Base-by-base conservation (phyloP, 2,888 invertebrate species). In the Siphlonurus alternatus region DNA sequence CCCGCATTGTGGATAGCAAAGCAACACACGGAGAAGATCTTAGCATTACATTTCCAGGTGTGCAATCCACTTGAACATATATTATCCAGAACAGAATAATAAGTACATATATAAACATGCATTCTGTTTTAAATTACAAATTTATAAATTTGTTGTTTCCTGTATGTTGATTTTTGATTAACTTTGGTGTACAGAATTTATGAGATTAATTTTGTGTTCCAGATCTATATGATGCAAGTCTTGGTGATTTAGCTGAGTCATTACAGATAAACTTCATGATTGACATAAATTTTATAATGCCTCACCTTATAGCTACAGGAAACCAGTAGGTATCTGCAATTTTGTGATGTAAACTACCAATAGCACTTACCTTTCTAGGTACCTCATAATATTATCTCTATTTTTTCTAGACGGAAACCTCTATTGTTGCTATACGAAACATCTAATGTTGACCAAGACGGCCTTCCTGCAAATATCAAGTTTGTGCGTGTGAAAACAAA, bases 221-320 rank as follows among this genome's bases (percentile, higher is more conserved):
- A 81, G 91, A 92, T 76, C 79, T 92, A n/a, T 75, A 92, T 2
- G 89, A 91, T 70, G 79, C 79, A 5, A 88, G 88, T 71, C 76
- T 92, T 2, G 92, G 92, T 0, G 82, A 84, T 65, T 76, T 93
- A 2, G 84, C 85, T 68, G 80, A 82, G 59, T 86, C 87, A 0
- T 75, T 89, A n/a, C 92, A 96, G 76, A 87, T 96, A 24, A 96
- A 93, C 75, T 96, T 92, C 71, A 91, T 95, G 89, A 87, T 94
- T 53, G 93, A 96, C 70, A 80, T 91, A 10, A 87, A 87, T 1
- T 97, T 94, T 93, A 74, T 96, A 0, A 77, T 93, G 64, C 86
- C 89, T 0, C 92, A 94, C 70, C 95, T 95, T 71, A 81, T 85
- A 70, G 84, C 84, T 70, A 87, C 86, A 63, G 87, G 87, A 63